phyloP scores from a whole-genome alignment of 2,888 invertebrate genomes.

The Pristionchus mayeri region DNA sequence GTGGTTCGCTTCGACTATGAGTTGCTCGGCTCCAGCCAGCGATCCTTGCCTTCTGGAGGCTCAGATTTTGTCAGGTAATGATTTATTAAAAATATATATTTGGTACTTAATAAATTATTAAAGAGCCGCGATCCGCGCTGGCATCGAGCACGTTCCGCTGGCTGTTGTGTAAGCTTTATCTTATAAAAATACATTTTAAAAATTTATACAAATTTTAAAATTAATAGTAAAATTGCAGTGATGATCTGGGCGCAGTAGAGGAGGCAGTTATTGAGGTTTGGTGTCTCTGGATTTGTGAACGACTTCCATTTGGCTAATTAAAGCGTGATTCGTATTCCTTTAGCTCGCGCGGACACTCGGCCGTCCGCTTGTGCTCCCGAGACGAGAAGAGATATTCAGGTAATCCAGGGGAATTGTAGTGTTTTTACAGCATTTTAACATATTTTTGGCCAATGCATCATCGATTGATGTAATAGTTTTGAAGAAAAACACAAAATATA shows the following conservation, averaged over 20 bases:
- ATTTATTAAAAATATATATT: not conserved
- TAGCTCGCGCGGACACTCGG: constrained; percentile 3
- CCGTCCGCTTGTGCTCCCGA: constrained; percentile 14
- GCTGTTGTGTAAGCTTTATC: constrained; percentile 12
- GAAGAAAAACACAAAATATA: too few relatives aligned
- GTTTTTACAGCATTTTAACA: too few relatives aligned
- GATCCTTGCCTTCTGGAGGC: not conserved
- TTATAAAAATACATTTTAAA: not conserved
- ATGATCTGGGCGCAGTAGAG: constrained; percentile 6
- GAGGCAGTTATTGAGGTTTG: constrained; percentile 31
- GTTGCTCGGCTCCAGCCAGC: constrained; percentile 19
- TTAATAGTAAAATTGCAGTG: not conserved
- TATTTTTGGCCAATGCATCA: too few relatives aligned
- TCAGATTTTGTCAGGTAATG: not conserved
- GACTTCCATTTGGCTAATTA: not conserved
- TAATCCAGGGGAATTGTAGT: not conserved
- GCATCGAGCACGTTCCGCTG: constrained; percentile 37
- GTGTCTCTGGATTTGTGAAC: not conserved
- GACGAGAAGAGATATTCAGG: not conserved
- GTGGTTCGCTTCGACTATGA: constrained; percentile 48
- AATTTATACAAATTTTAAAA: too few relatives aligned
- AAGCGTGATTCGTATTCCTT: not conserved
- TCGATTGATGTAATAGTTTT: too few relatives aligned
- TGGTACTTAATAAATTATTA: not conserved
- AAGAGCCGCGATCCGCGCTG: constrained; percentile 16